Base-by-base conservation (phyloP, 2,888 invertebrate species). In the Drosophila diplacantha region DNA sequence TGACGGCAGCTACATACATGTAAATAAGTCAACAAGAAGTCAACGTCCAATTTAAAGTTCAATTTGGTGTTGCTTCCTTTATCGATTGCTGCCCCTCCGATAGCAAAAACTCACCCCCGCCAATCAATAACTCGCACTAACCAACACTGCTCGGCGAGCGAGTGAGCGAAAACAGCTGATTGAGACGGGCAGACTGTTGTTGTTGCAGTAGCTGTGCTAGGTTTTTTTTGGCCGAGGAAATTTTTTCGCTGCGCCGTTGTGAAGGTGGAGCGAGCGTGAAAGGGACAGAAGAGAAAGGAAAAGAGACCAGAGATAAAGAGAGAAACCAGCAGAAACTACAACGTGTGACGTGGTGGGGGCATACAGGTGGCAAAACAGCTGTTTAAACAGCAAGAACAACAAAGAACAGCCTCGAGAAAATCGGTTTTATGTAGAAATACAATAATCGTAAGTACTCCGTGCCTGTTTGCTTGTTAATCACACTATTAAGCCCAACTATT, bases 351-450 rank as follows among this genome's bases (percentile, higher is more conserved):
- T 79, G 82, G 71, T 75, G 66, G 69, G 57, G 71, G 62, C 50
- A 63, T 59, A 65, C 65, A 70, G 63, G 56, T 61, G 72, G 61
- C 62, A 57, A 70, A 83, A 81, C 83, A 83, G 82, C 83, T 83
- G 80, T 81, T 79, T 64, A 73, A 81, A 79, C 72, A 72, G 51
- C 56, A 61, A 70, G 54, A 72, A 58, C 41, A 75, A 54, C 69
- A 50, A 65, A 64, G 53, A 61, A 29, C 63, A 66, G 56, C 56
- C 49, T 72, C 56, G 59, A 68, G 24, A 70, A 47, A 55, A 67
- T 62, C 69, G 35, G 56, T 71, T 65, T 64, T 61, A 68, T 62
- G 55, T 56, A 64, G 62, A 61, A 61, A 63, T 46, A 37, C 63
- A 53, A 72, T 54, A 62, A 75, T 60, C 49, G 70, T 49, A 68